A percentile compares a stretch with the other conserved stretches of the same genome.
Evolutionary conservation across 2,113 vertebrate species (phyloP).

Genomic region (Chloebia gouldiae): DNA sequence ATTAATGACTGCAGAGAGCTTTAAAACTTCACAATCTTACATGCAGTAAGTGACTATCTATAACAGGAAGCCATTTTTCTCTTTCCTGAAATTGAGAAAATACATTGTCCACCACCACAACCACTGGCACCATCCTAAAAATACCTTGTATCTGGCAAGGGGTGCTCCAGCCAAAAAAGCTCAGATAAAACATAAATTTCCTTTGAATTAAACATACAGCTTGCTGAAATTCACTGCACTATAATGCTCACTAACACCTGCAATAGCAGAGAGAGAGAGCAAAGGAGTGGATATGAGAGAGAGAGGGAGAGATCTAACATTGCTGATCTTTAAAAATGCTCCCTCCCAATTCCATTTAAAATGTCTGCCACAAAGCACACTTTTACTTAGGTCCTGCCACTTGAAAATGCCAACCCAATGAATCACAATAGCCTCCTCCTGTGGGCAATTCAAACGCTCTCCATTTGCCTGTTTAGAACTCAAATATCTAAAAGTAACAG

Average conservation of each 20-base stretch:
- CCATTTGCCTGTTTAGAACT: background rate
- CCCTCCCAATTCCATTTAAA: background rate
- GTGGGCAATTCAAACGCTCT: background rate
- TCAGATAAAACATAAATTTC: background rate
- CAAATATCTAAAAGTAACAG: background rate
- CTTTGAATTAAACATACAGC: background rate
- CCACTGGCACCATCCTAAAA: background rate
- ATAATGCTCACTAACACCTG: background rate
- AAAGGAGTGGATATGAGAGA: constrained; percentile 43
- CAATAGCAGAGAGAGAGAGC: constrained; percentile 5
- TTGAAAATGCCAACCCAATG: background rate
- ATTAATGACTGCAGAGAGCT: background rate
- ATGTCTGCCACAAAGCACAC: background rate
- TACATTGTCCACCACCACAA: background rate
- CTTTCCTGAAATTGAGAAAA: background rate
- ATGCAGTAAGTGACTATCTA: background rate
- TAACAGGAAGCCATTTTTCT: background rate
- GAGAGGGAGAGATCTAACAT: constrained; percentile 48
- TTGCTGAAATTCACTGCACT: background rate
- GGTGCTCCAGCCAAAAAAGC: background rate
- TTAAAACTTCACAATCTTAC: background rate
- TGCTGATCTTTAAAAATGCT: background rate
- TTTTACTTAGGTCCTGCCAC: background rate
- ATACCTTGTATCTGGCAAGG: background rate
- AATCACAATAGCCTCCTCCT: background rate